Evolutionary conservation across 2,113 vertebrate species (phyloP).

Genomic region (Daboia siamensis): DNA sequence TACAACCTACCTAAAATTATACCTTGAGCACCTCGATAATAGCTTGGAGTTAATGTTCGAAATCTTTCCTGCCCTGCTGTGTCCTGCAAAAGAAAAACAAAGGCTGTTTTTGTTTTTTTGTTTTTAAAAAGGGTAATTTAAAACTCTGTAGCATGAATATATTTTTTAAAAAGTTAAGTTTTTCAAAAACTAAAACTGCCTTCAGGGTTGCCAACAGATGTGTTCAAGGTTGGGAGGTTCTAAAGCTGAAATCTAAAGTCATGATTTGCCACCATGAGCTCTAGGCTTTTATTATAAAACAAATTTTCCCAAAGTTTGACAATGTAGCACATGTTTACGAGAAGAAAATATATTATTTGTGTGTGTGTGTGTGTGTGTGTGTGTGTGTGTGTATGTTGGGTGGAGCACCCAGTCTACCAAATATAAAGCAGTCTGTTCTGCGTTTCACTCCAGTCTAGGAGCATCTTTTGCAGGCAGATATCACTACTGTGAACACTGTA

Average conservation of each 20-base stretch:
- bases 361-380: no score
- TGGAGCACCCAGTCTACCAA: no score
- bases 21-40: slow-evolving; percentile 64
- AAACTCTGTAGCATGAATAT: neutral
- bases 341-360: neutral
- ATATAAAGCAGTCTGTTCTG: no score
- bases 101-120: neutral
- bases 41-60: slow-evolving; percentile 55
- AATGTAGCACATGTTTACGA: neutral
- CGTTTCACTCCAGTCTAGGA: no score
- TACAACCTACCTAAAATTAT: slow-evolving; percentile 57
- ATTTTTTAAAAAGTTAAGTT: neutral
- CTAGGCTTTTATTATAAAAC: neutral
- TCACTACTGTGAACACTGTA: no score
- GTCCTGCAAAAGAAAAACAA: slow-evolving; percentile 44
- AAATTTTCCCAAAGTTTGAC: neutral
- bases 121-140: neutral
- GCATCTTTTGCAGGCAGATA: no score
- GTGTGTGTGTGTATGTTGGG: no score
- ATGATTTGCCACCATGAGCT: neutral
- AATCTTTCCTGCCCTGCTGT: slow-evolving; percentile 66
- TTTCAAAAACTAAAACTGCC: neutral
- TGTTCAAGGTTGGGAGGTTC: neutral
- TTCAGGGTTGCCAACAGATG: neutral
- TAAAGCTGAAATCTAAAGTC: neutral